Percentiles rank a stretch among this genome's conserved stretches.
Conservation (phyloP, 2,888 invertebrate genomes). For the Cecidostiba fungosa region DNA sequence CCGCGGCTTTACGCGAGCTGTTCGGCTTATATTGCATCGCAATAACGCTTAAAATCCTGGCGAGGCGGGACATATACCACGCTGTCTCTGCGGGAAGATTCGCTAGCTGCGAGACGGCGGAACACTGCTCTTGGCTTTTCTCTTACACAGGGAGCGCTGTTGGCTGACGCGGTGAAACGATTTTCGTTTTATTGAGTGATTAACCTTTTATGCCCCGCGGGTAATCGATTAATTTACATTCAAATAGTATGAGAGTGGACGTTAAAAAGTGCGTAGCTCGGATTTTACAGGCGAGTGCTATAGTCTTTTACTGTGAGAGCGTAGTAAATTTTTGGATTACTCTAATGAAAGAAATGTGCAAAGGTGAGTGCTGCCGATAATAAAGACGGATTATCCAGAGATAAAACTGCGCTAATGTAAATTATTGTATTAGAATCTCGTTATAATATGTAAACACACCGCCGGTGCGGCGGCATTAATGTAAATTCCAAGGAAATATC, state of each 20-base stretch:
- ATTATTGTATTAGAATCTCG: neutral
- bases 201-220: neutral
- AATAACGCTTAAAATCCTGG: conserved; percentile 38
- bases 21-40: conserved; percentile 14
- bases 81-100: conserved; percentile 10
- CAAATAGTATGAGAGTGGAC: neutral
- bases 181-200: neutral
- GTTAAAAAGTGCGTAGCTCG: neutral
- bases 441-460: neutral
- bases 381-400: neutral
- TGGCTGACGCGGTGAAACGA: neutral
- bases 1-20: conserved; percentile 27
- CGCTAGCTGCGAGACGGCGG: conserved; percentile 16
- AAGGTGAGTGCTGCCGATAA: neutral
- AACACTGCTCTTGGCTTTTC: neutral
- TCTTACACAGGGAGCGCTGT: neutral
- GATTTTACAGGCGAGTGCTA: neutral
- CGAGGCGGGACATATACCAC: neutral
- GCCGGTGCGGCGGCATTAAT: neutral
- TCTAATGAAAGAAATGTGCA: neutral
- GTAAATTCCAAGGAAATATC: neutral
- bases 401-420: neutral
- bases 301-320: neutral
- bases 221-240: conserved; percentile 3
- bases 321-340: neutral